Evolutionary conservation across 2,797 vertebrate species (phyloP).

Genomic region (Trachops cirrhosus): DNA sequence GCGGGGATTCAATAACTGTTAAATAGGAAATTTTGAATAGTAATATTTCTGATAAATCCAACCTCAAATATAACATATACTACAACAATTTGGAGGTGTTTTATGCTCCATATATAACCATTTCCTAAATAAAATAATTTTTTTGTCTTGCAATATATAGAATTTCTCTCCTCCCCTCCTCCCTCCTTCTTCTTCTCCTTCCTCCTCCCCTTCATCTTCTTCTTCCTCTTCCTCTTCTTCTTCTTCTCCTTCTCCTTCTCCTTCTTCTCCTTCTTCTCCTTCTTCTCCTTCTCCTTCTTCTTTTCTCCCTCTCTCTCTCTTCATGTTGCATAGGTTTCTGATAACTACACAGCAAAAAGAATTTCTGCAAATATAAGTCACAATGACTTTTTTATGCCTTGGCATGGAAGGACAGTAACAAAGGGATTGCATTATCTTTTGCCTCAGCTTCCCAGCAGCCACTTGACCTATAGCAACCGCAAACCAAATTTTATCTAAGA

Average conservation of each 20-base stretch:
- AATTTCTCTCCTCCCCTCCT: not conserved
- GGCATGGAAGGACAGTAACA: not conserved
- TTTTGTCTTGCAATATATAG: not conserved
- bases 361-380: not conserved
- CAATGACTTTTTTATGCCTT: not conserved
- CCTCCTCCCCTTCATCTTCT: accelerated
- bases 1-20: not conserved
- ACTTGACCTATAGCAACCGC: not conserved
- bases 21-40: not conserved
- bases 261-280: too few species aligned
- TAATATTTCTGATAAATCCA: slow-evolving; percentile 15
- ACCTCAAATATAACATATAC: not conserved
- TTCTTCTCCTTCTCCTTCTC: not conserved
- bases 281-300: not conserved
- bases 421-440: not conserved
- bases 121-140: not conserved
- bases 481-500: not conserved
- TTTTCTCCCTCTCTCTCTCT: too few species aligned
- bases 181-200: not conserved
- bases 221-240: accelerated
- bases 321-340: not conserved
- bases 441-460: not conserved
- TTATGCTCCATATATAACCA: not conserved
- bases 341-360: not conserved
- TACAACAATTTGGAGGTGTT: not conserved